Evolutionary conservation across 2,113 vertebrate genomes (phyloP), one percentile per base, ranked within the genome.

Genomic region (Ursus arctos): DNA sequence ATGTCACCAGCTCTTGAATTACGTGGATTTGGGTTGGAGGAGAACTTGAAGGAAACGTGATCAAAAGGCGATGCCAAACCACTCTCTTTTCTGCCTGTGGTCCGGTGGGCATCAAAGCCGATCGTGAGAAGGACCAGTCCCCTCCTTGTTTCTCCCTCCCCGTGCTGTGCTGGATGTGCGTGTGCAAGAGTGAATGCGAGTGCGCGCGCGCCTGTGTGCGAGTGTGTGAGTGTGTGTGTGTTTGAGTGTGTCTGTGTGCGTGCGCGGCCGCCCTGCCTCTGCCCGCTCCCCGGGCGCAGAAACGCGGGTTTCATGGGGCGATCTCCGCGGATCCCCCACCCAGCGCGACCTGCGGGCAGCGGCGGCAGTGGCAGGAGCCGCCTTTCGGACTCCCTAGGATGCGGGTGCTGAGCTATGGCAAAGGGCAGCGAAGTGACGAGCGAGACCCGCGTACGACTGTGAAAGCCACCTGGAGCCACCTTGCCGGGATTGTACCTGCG

Each of bases 371-470:
- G 94, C 94, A 80, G 97, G 82, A 97, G 97, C 97, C 91, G 92
- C 97, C 96, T 95, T 76, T 94, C 79, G 57, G 92, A 97, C 94
- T 97, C 94, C 96, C 96, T 98, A 98, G 96, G 97, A 98, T 98
- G 98, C 98, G 92, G 95, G 88, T 96, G 96, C 93, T 98, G 97
- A 98, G 98, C 97, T 61, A 95, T 98, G 98, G 98, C 96, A 97
- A 96, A 97, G 97, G 98, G 97, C 98, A 97, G 95, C 94, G 47
- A 96, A 98, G 97, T 98, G 97, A 98, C 91, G 93, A 94, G 91
- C n/a, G 36, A 97, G 96, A 98, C 97, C 93, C 88, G 86, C 69
- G 88, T 72, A 89, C 36, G 96, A 95, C 95, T 94, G 91, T 98
- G 97, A 97, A 97, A 97, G 94, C 96, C 97, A 97, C 97, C 97